Conservation (phyloP, 2,113 vertebrate species). For the Cephalophus harveyi region DNA sequence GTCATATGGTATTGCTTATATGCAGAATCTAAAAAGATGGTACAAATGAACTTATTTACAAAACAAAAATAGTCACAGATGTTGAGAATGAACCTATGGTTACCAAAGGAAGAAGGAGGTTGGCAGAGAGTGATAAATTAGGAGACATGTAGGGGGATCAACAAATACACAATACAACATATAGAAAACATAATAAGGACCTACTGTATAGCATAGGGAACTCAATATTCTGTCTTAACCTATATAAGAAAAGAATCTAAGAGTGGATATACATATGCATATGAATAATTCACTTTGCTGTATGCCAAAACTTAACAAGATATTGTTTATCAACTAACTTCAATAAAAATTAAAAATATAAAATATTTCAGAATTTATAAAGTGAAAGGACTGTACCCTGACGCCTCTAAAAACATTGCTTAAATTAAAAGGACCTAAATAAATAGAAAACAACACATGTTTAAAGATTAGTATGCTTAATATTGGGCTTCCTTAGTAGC, state of each 20-base stretch:
- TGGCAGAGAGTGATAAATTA: neutral
- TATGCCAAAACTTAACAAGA: neutral
- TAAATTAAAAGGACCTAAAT: neutral
- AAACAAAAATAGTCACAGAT: neutral
- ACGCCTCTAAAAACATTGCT: neutral
- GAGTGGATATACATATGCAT: neutral
- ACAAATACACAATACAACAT: neutral
- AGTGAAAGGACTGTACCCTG: neutral
- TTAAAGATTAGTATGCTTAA: neutral
- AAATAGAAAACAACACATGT: neutral
- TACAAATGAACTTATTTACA: neutral
- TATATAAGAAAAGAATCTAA: neutral
- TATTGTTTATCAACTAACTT: neutral
- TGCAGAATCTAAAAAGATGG: neutral
- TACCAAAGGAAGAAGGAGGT: neutral
- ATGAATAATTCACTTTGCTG: neutral
- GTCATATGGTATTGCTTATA: neutral
- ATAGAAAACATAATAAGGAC: neutral
- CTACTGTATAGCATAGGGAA: neutral
- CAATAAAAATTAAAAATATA: neutral
- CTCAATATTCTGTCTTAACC: neutral
- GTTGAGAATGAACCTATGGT: neutral
- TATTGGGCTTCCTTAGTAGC: neutral
- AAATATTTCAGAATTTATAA: neutral
- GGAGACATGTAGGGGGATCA: neutral